phyloP scores from a whole-genome alignment of 2,797 vertebrate genomes.

The Mustela erminea region DNA sequence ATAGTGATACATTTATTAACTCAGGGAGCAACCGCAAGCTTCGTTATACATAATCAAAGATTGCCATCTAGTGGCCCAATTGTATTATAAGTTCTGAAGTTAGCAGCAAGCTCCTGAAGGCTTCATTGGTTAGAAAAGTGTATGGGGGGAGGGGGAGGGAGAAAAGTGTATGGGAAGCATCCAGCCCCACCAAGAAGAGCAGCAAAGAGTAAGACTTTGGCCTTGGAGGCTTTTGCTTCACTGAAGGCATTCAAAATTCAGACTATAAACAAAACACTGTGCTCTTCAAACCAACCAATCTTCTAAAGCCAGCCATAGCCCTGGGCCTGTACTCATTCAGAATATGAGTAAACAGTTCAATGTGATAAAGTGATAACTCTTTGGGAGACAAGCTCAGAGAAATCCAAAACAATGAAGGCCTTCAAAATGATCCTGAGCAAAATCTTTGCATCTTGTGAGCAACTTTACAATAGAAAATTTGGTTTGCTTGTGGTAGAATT shows the following conservation, averaged over 20 bases:
- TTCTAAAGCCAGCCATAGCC: not conserved
- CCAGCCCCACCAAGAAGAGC: not conserved
- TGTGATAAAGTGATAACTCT: not conserved
- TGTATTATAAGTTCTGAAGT: not conserved
- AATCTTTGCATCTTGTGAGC: not conserved
- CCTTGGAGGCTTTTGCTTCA: not conserved
- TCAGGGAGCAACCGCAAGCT: not conserved
- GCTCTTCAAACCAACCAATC: slow-evolving; percentile 20
- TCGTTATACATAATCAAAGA: not conserved
- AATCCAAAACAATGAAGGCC: not conserved
- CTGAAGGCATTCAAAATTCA: slow-evolving; percentile 31
- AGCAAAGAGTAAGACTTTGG: not conserved
- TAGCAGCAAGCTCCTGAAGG: not conserved
- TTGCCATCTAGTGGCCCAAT: slow-evolving; percentile 74
- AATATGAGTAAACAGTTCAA: not conserved
- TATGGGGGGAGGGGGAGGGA: not conserved
- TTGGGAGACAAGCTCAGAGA: not conserved
- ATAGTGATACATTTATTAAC: not conserved
- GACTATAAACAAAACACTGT: not conserved
- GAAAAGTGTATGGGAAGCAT: not conserved
- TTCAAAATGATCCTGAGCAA: slow-evolving; percentile 14
- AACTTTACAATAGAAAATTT: slow-evolving; percentile 50
- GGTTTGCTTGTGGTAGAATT: slow-evolving; percentile 13
- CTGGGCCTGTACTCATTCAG: not conserved
- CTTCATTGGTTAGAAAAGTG: not conserved